Conservation (phyloP, 1,140 invertebrate species). For the Lepeophtheirus salmonis region DNA sequence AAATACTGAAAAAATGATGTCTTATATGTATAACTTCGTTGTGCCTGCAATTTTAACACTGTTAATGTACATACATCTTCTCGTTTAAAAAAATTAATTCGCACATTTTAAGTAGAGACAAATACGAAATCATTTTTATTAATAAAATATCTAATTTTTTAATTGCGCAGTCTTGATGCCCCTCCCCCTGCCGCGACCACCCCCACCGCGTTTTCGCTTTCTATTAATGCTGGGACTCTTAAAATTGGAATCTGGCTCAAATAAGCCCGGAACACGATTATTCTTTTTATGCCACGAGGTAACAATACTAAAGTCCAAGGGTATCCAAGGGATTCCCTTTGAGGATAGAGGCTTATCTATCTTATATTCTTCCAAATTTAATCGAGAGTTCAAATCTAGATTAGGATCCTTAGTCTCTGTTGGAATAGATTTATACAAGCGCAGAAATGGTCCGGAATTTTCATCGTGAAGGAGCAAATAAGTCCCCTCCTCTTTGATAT, state of each 20-base stretch:
- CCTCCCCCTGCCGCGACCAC: too few species aligned
- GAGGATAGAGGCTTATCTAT: not conserved
- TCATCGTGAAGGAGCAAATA: not conserved
- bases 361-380: not conserved
- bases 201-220: not conserved
- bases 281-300: not conserved
- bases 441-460: not conserved
- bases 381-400: not conserved
- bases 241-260: not conserved
- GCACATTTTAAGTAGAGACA: too few species aligned
- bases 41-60: too few species aligned
- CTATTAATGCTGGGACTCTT: not conserved
- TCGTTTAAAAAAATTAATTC: too few species aligned
- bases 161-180: too few species aligned
- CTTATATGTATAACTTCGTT: too few species aligned
- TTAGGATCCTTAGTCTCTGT: not conserved
- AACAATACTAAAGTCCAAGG: not conserved
- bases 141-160: too few species aligned
- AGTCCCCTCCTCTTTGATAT: not conserved
- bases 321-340: not conserved
- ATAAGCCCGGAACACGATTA: not conserved
- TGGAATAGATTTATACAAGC: not conserved
- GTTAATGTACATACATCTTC: too few species aligned
- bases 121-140: too few species aligned
- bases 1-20: too few species aligned